Evolutionary conservation across 1,140 invertebrate genomes (phyloP), one percentile per base, ranked within the genome.

Genomic region (Prorops nasuta): DNA sequence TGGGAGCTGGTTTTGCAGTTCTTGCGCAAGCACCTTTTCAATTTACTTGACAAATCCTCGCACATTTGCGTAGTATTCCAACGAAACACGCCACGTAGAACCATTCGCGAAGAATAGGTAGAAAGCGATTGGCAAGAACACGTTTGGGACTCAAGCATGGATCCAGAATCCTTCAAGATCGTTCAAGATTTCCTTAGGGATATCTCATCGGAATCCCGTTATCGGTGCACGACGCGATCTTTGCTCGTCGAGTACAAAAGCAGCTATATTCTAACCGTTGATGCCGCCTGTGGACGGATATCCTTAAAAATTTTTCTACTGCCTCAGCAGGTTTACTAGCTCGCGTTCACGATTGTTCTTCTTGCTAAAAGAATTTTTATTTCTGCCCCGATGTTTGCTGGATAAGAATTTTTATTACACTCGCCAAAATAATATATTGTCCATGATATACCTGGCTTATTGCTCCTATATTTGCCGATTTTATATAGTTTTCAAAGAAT

Each of bases 41-140:
- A 56, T 56, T 53, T 44, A 41, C 35, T 32, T 44, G 44, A 44
- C 36, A 49, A 56, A 56, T 56, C 37, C 41, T 49, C 28, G 8
- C 9, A 16, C 34, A 47, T 43, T 51, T 43, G 16, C 20, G 2
- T 20, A 37, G 17, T 51, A n/a, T 47, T 43, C 34, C 34, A 15
- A 18, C 18, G 49, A 44, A 56, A 28, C 10, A 28, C n/a, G n/a
- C n/a, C n/a, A n/a, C n/a, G 10, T 4, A 28, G 24, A 6, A 10
- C 10, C 4, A 28, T 10, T 28, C 24, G 10, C 24, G 24, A 28
- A 10, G 10, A 28, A 28, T 28, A 28, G 24, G 24, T 6, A 28
- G 10, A 28, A 28, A 28, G 24, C 10, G 24, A 10, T 28, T 6
- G 24, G 10, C 4, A 28, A 10, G 24, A 28, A 28, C 4, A 28